These are phyloP conservation scores for Agrypnia vestita DNA, from an alignment of 1,140 invertebrate species.

Conservation along the genomic window DNA sequence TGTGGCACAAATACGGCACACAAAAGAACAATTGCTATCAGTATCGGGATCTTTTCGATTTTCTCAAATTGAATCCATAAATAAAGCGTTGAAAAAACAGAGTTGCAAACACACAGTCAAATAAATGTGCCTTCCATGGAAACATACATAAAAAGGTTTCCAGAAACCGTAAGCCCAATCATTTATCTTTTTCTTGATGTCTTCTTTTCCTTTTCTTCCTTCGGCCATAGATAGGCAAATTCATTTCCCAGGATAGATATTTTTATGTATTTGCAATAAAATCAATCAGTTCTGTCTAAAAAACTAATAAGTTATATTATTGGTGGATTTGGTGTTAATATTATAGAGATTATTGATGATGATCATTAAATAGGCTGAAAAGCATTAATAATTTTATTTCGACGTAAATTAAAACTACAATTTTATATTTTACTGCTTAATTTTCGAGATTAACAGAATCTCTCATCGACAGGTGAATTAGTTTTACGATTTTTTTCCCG, in stretches of 20 bases:
- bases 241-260: conserved; percentile 1
- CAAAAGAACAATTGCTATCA: conserved; percentile 6
- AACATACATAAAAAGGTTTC: conserved; percentile 22
- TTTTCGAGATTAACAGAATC: no score
- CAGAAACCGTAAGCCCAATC: conserved; percentile 7
- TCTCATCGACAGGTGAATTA: no score
- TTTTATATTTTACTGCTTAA: no score
- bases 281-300: no score
- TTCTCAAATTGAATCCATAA: conserved; percentile 29
- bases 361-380: no score
- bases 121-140: conserved; percentile 8
- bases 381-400: no score
- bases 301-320: no score
- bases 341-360: no score
- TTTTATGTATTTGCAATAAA: not conserved
- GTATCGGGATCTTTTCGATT: conserved; percentile 27
- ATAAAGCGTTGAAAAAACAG: conserved; percentile 30
- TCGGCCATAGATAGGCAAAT: conserved; percentile 28
- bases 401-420: no score
- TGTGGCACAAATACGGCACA: not conserved
- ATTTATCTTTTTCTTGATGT: conserved; percentile 30
- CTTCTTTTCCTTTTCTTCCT: not conserved
- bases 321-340: no score
- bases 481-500: no score
- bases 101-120: not conserved